Base-by-base conservation (phyloP, 2,797 vertebrate species). In the Lerista edwardsae region DNA sequence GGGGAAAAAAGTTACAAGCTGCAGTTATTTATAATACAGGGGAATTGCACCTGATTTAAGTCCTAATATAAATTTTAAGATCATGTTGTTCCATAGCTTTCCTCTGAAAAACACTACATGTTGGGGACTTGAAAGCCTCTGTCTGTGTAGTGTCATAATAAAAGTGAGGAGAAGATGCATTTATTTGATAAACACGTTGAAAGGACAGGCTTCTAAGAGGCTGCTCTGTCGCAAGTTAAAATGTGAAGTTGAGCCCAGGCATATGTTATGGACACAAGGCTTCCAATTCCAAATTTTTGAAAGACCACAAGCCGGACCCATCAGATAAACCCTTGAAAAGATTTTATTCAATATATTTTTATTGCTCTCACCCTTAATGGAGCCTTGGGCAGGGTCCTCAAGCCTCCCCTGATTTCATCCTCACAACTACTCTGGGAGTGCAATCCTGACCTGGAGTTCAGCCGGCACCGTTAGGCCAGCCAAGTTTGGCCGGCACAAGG, bases 21-120 rank as follows among this genome's bases (percentile, higher is more conserved):
- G 59, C 34, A 69, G 81, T 84, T 87, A 84, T 44, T 86, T 89
- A 80, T 83, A 87, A 82, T 59, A 61, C 3, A 9, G 72, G 83
- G 84, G 80, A 65, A 55, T 80, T 86, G 77, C 83, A 86, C 92
- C 90, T 92, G 88, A 80, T 90, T 84, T 76, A 92, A 84, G 74
- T 74, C 19, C 69, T 75, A 75, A 85, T 57, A 59, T 79, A 75
- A 85, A 87, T 90, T 90, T 81, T 89, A 86, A 88, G 94, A 94
- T 95, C 95, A 94, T 86, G n/a, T 6, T 92, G 92, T 89, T 94
- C 93, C 67, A 14, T 89, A 82, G 91, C 87, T 92, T 86, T 82
- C 75, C 85, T 90, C 72, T 90, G 82, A 92, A 89, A 84, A 31
- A 8, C 75, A 82, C 82, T 93, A 44, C 69, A 75, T 3, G 1